Percentiles rank a stretch among this genome's conserved stretches.
phyloP scores from a whole-genome alignment of 2,888 invertebrate genomes.

The Acanthosoma haemorrhoidale region DNA sequence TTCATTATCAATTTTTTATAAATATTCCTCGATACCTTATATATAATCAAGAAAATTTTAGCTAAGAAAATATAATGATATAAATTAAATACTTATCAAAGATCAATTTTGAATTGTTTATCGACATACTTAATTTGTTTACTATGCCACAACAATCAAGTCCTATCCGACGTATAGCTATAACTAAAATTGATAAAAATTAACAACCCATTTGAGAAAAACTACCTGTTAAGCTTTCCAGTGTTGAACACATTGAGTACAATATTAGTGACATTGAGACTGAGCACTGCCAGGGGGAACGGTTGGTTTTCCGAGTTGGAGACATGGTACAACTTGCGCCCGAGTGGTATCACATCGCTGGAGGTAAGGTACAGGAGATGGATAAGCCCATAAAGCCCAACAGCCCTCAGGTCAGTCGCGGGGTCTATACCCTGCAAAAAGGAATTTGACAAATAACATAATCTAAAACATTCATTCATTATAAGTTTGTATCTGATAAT shows the following conservation, averaged over 20 bases:
- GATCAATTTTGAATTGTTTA: background rate
- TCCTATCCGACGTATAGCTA: background rate
- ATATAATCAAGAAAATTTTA: no score
- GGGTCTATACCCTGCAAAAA: slow-evolving; percentile 49
- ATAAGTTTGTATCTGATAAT: background rate
- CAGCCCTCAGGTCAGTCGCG: slow-evolving; percentile 52
- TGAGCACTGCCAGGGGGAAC: slow-evolving; percentile 53
- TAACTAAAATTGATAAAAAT: no score
- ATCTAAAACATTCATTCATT: no score
- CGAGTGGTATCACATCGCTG: slow-evolving; percentile 44
- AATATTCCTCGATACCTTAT: no score
- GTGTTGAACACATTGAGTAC: slow-evolving; percentile 50
- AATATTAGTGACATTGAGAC: slow-evolving; percentile 52
- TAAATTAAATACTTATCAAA: background rate
- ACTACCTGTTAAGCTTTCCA: slow-evolving; percentile 49
- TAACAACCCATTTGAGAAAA: no score
- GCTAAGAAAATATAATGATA: no score
- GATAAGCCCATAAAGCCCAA: slow-evolving; percentile 50
- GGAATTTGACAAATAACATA: background rate
- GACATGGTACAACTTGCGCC: slow-evolving; percentile 48
- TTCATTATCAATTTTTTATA: no score
- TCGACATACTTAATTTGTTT: background rate
- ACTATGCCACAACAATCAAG: background rate
- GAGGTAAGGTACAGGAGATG: slow-evolving; percentile 49
- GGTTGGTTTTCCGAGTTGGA: slow-evolving; percentile 49